Evolutionary conservation across 2,113 vertebrate genomes (phyloP).

Genomic region (Pelodiscus sinensis): DNA sequence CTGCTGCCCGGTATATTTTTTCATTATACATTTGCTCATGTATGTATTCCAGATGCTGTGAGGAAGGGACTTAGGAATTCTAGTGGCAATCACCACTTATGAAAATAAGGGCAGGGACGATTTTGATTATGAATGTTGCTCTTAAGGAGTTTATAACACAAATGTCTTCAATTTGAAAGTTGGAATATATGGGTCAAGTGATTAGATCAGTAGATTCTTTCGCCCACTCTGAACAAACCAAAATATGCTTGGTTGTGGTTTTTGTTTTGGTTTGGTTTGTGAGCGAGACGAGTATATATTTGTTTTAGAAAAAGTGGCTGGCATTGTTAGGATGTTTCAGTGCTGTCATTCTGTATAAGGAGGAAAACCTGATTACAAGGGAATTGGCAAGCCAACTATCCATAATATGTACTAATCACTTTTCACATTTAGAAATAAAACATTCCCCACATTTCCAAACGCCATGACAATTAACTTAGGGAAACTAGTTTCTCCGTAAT

Average conservation of each 20-base stretch:
- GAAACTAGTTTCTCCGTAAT: too few relatives aligned
- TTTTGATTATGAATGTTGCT: constrained; percentile 75
- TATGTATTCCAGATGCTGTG: constrained; percentile 69
- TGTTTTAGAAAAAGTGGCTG: constrained; percentile 39
- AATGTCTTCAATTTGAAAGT: constrained; percentile 63
- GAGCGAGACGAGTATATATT: neutral
- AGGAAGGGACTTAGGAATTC: constrained; percentile 66
- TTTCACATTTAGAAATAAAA: constrained; percentile 53
- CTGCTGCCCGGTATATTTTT: constrained; percentile 54
- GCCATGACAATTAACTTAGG: constrained; percentile 33
- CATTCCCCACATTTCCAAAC: constrained; percentile 24
- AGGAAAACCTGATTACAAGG: constrained; percentile 52
- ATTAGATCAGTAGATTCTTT: constrained; percentile 66
- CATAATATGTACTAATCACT: constrained; percentile 42
- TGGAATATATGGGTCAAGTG: constrained; percentile 61
- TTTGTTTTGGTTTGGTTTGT: neutral
- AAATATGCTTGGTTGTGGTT: neutral
- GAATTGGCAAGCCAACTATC: constrained; percentile 38
- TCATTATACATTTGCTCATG: constrained; percentile 64
- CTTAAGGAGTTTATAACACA: constrained; percentile 73
- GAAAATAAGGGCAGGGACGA: constrained; percentile 65
- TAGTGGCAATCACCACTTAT: constrained; percentile 58
- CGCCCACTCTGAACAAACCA: neutral
- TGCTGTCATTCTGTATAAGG: constrained; percentile 21
- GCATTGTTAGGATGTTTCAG: constrained; percentile 51